phyloP scores from a whole-genome alignment of 2,888 invertebrate species.

The Oxyteleia sp. region DNA sequence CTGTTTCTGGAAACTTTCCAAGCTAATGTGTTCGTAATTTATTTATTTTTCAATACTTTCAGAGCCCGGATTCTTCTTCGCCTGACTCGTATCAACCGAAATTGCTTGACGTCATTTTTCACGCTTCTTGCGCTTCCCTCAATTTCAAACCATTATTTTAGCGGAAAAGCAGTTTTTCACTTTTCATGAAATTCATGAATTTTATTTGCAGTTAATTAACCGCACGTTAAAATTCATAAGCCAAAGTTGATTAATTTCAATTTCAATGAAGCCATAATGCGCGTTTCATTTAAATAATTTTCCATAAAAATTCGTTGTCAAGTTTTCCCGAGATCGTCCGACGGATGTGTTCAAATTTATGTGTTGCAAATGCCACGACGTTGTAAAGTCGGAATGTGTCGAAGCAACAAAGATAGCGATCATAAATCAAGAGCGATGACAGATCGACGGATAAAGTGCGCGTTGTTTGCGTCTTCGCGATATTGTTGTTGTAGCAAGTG shows the following conservation, averaged over 20 bases:
- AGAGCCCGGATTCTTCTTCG: conserved; percentile 38
- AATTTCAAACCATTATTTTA: neutral
- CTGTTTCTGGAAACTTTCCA: conserved; percentile 61
- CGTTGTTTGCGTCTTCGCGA: conserved; percentile 39
- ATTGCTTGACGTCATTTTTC: neutral
- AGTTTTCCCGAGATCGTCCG: conserved; percentile 14
- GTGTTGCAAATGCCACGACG: conserved; percentile 28
- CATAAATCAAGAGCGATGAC: conserved; percentile 64
- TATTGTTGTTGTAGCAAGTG: conserved; percentile 39
- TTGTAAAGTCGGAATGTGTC: conserved; percentile 9
- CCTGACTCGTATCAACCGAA: conserved; percentile 9
- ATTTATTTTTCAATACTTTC: conserved; percentile 82
- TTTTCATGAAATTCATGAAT: conserved; percentile 30
- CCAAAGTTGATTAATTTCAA: conserved; percentile 60
- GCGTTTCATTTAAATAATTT: conserved; percentile 52
- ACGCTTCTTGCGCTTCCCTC: neutral
- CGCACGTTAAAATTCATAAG: conserved; percentile 53
- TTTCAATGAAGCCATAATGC: conserved; percentile 32
- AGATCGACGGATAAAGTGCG: conserved; percentile 48
- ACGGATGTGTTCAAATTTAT: conserved; percentile 36
- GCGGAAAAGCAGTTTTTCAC: neutral
- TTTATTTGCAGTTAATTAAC: conserved; percentile 53
- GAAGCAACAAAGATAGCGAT: conserved; percentile 41
- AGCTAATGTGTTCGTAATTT: conserved; percentile 70
- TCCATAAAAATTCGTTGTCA: conserved; percentile 51